phyloP scores from a whole-genome alignment of 2,888 invertebrate species.

The Oxycera nigricornis region DNA sequence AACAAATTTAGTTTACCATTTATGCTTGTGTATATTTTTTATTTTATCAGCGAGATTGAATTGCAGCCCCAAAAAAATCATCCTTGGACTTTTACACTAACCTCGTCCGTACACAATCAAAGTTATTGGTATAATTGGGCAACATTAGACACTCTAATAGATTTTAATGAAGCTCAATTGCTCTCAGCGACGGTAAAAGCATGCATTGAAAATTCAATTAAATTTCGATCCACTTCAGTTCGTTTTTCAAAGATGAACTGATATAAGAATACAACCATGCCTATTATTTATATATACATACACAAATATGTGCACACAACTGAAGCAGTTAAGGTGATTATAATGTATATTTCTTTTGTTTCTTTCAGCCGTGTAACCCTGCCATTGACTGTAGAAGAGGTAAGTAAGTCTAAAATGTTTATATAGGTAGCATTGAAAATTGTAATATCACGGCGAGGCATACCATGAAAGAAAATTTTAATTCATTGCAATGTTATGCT shows the following conservation, averaged over 20 bases:
- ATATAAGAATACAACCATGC: background rate
- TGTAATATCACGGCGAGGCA: background rate
- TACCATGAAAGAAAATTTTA: no score
- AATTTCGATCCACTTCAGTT: background rate
- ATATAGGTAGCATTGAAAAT: background rate
- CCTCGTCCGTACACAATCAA: no score
- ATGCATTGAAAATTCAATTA: background rate
- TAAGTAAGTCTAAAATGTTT: constrained; percentile 67
- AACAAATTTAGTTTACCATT: no score
- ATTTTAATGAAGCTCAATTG: constrained; percentile 26
- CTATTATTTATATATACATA: background rate
- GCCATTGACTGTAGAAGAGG: constrained; percentile 96
- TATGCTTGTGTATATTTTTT: no score
- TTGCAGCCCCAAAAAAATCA: background rate
- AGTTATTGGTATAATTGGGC: background rate
- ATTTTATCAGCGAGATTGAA: no score
- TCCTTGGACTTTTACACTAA: no score
- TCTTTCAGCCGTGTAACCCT: constrained; percentile 90
- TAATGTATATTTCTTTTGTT: constrained; percentile 54
- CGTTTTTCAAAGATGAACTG: no score
- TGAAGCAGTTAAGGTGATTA: background rate
- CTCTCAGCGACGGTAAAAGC: background rate
- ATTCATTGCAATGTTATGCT: background rate
- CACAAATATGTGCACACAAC: background rate
- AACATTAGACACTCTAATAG: background rate